phyloP scores from a whole-genome alignment of 2,797 vertebrate species.

The Brachyalestes nurse region DNA sequence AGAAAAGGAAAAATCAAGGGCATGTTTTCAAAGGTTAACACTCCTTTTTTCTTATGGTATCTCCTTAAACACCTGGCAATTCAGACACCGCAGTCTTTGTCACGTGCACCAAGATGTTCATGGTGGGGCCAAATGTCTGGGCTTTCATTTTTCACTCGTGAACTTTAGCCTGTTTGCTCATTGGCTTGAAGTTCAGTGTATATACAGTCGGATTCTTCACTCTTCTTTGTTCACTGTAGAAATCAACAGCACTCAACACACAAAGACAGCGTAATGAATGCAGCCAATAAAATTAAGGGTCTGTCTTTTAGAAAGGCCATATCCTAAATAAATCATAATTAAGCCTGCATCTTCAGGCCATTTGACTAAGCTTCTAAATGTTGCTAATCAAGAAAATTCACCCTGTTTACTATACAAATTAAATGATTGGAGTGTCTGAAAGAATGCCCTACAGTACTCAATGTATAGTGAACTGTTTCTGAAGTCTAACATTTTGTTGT shows the following conservation, averaged over 20 bases:
- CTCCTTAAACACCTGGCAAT: conserved; percentile 22
- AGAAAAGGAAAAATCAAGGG: conserved; percentile 36
- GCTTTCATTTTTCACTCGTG: neutral
- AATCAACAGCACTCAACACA: neutral
- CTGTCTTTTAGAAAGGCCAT: neutral
- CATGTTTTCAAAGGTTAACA: conserved; percentile 33
- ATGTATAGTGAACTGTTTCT: too few relatives aligned
- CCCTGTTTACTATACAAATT: too few relatives aligned
- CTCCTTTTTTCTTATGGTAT: conserved; percentile 7
- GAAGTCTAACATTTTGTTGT: too few relatives aligned
- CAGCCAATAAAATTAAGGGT: neutral
- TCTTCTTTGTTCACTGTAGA: neutral
- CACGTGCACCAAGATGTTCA: neutral
- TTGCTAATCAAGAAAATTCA: too few relatives aligned
- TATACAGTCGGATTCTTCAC: neutral
- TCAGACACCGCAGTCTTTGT: neutral
- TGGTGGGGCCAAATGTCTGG: neutral
- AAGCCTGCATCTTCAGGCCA: neutral
- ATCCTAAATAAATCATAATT: too few relatives aligned
- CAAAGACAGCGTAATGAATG: neutral
- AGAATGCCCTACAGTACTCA: too few relatives aligned
- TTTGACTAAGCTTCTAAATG: neutral
- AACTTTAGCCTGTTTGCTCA: neutral
- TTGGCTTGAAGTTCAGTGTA: neutral
- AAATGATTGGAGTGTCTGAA: too few relatives aligned